phyloP scores from a whole-genome alignment of 2,797 vertebrate species.

The Cynodonichthys magdalenae region DNA sequence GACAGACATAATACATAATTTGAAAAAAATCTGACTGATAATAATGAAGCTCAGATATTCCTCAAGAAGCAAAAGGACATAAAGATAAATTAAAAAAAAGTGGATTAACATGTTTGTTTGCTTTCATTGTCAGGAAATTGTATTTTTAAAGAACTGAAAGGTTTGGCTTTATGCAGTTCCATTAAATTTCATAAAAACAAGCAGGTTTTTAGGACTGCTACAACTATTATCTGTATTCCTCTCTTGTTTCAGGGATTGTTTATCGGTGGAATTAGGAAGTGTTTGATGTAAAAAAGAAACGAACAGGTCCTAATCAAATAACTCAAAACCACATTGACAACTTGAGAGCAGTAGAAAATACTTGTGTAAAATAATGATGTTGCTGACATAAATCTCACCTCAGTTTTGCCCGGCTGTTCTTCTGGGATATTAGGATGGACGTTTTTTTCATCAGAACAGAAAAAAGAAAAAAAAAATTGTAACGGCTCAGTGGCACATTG shows the following conservation, averaged over 20 bases:
- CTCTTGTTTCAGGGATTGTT: neutral
- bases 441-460: conserved; percentile 21
- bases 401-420: neutral
- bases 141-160: too few relatives aligned
- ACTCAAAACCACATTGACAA: too few relatives aligned
- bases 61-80: neutral
- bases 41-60: neutral
- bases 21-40: too few relatives aligned
- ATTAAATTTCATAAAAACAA: neutral
- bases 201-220: neutral
- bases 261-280: neutral
- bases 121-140: too few relatives aligned
- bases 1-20: neutral
- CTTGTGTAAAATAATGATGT: neutral
- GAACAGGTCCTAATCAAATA: neutral
- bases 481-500: conserved; percentile 8
- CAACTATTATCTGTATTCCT: neutral
- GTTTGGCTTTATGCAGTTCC: too few relatives aligned
- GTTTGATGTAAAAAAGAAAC: neutral
- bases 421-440: neutral
- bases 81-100: too few relatives aligned
- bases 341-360: too few relatives aligned
- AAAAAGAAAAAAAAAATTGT: conserved; percentile 17
- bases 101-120: neutral
- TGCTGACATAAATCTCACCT: neutral